Conservation (phyloP, 2,797 vertebrate species). For the Meriones psammophilus region DNA sequence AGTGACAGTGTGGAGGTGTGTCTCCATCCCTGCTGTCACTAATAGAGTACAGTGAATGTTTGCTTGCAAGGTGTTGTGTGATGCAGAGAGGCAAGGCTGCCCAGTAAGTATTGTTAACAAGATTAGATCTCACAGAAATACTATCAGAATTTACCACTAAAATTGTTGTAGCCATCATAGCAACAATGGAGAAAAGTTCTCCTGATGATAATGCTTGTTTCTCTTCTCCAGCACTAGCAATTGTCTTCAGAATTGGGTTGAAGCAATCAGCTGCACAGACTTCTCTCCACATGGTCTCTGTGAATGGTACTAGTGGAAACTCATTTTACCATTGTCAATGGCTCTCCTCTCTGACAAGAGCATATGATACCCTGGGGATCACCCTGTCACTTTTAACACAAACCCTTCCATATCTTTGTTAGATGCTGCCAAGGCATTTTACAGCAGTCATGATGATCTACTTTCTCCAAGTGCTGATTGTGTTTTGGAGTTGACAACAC, state of each 20-base stretch:
- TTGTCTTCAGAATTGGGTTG: not conserved
- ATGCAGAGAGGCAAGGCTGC: not conserved
- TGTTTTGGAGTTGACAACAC: conserved; percentile 14
- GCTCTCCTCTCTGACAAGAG: not conserved
- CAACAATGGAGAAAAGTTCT: not conserved
- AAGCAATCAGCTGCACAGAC: not conserved
- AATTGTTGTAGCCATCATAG: not conserved
- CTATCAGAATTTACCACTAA: not conserved
- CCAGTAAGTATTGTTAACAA: not conserved
- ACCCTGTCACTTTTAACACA: not conserved
- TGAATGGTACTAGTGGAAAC: not conserved
- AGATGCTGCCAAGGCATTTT: not conserved
- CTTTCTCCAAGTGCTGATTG: conserved; percentile 29
- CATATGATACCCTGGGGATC: not conserved
- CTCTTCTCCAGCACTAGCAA: not conserved
- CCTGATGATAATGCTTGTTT: not conserved
- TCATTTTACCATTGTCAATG: not conserved
- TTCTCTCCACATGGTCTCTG: not conserved
- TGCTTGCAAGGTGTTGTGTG: not conserved
- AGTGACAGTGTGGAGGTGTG: not conserved
- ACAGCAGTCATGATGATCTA: not conserved
- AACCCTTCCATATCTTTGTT: not conserved
- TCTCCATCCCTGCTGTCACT: not conserved
- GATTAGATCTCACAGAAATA: not conserved
- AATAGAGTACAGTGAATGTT: not conserved